These are phyloP conservation scores for Halcyon smyrnensis DNA, from an alignment of 2,797 vertebrate genomes.

Conservation along the genomic window DNA sequence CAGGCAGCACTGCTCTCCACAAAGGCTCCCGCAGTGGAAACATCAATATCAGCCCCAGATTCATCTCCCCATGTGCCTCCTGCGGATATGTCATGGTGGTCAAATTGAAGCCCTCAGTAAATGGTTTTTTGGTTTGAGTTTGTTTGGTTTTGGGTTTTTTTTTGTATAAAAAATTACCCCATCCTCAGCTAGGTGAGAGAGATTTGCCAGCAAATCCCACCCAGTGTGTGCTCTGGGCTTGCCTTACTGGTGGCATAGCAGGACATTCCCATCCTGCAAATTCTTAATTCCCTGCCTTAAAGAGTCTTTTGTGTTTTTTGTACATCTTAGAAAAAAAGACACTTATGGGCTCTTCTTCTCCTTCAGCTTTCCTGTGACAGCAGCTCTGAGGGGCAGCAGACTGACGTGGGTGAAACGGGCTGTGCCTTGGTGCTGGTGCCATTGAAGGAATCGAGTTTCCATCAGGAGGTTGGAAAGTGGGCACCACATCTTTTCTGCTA, in stretches of 20 bases:
- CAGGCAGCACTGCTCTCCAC: accelerated
- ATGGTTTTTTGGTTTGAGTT: neutral
- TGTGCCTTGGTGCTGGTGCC: neutral
- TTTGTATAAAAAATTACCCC: neutral
- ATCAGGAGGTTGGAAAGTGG: neutral
- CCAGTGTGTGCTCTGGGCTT: accelerated
- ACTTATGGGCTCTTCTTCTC: neutral
- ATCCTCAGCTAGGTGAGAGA: neutral
- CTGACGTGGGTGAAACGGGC: accelerated
- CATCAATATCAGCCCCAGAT: neutral
- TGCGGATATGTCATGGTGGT: accelerated
- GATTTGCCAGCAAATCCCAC: neutral
- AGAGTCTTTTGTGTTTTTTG: neutral
- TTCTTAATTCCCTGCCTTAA: neutral
- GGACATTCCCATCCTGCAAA: neutral
- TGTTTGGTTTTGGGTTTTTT: neutral
- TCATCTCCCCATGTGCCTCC: accelerated
- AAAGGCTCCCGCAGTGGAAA: neutral
- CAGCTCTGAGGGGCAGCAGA: neutral
- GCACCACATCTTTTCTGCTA: neutral
- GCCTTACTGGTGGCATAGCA: neutral
- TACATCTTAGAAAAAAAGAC: neutral
- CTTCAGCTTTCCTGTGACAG: neutral
- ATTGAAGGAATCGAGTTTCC: neutral
- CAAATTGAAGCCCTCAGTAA: neutral